A percentile compares a stretch with the other conserved stretches of the same genome.
Evolutionary conservation across 2,113 vertebrate species (phyloP).

Genomic region (Limnothrissa miodon): DNA sequence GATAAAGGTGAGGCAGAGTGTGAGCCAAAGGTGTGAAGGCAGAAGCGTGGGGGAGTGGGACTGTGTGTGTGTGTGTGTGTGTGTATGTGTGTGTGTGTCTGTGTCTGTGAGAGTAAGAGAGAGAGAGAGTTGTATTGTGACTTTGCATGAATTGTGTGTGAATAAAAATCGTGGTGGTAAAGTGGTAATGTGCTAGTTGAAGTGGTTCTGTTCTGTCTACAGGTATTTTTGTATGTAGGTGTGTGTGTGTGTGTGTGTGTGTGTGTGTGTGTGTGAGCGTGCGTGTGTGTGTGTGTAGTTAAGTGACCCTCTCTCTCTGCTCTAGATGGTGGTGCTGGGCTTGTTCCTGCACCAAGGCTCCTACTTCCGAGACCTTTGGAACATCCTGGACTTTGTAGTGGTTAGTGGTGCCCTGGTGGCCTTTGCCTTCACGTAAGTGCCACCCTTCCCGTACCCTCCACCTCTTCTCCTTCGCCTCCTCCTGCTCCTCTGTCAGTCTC

Average conservation of each 20-base stretch:
- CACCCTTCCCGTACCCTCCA: constrained; percentile 24
- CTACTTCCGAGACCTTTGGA: constrained; percentile 94
- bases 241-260: neutral
- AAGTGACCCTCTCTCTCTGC: constrained; percentile 45
- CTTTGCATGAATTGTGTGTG: too few species aligned
- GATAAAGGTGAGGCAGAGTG: constrained; percentile 82
- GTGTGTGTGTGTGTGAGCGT: neutral
- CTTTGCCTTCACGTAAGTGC: constrained; percentile 94
- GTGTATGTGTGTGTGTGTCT: neutral
- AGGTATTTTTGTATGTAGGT: neutral
- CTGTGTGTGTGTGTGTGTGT: neutral
- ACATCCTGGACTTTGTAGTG: constrained; percentile 96
- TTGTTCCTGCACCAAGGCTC: constrained; percentile 89
- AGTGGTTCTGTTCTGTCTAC: neutral
- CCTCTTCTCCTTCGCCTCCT: constrained; percentile 40
- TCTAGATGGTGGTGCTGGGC: constrained; percentile 91
- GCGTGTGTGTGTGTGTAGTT: neutral
- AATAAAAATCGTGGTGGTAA: too few species aligned
- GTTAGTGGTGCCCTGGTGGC: constrained; percentile 96
- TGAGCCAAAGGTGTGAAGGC: neutral
- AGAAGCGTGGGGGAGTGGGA: neutral
- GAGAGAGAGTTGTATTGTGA: neutral
- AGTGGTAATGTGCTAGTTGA: too few species aligned
- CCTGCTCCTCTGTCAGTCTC: constrained; percentile 24
- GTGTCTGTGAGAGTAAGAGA: neutral